These are phyloP conservation scores for Mola mola DNA, from an alignment of 2,113 vertebrate genomes.

Conservation along the genomic window DNA sequence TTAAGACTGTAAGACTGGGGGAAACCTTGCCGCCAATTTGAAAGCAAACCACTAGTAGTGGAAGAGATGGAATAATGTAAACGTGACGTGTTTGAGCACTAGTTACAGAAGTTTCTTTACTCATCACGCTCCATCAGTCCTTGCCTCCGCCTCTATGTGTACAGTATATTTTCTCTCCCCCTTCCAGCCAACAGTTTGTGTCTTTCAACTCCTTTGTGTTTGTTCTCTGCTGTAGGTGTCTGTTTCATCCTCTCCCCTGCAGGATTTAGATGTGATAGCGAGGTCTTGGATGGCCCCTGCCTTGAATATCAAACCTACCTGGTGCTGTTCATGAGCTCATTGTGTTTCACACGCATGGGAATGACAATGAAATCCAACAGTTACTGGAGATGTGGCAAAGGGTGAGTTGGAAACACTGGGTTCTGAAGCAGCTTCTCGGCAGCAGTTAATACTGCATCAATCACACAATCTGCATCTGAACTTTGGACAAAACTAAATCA, in stretches of 20 bases:
- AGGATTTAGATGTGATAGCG: conserved; percentile 15
- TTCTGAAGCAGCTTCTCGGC: conserved; percentile 2
- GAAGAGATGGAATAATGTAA: neutral
- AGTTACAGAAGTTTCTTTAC: neutral
- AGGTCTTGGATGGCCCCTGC: conserved; percentile 5
- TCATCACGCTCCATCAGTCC: neutral
- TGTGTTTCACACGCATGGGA: conserved; percentile 25
- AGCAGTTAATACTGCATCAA: conserved; percentile 1
- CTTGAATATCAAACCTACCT: conserved; percentile 32
- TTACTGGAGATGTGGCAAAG: neutral
- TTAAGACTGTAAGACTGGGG: conserved; percentile 9
- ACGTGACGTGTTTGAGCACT: neutral
- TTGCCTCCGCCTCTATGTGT: neutral
- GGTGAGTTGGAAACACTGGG: conserved; percentile 7
- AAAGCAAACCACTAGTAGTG: neutral
- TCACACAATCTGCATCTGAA: conserved; percentile 4
- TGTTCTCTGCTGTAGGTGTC: conserved; percentile 14
- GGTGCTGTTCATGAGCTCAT: conserved; percentile 13
- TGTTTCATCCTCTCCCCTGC: conserved; percentile 21
- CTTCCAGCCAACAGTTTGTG: neutral
- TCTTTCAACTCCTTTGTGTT: conserved; percentile 4
- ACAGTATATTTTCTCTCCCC: neutral
- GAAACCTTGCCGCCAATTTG: neutral
- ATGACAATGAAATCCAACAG: conserved; percentile 17
- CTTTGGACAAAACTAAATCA: neutral